phyloP scores from a whole-genome alignment of 92 coral and sea anemone genomes.

The Porites evermanni region DNA sequence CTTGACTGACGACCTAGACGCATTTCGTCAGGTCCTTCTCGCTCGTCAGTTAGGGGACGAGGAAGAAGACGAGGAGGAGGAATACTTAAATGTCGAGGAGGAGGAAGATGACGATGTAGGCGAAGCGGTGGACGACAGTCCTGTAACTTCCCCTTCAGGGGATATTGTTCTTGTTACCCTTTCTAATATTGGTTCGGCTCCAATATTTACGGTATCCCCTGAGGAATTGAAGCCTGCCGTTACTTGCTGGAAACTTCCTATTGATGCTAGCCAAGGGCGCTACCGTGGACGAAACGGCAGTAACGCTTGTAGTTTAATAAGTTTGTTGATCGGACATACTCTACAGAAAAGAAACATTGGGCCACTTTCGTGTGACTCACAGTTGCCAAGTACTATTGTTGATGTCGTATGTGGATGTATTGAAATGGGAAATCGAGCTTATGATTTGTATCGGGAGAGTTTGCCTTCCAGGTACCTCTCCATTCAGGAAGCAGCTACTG shows the following conservation, averaged over 20 bases:
- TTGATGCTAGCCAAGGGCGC: conserved; percentile 42
- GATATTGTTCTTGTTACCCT: conserved; percentile 20
- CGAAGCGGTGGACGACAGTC: neutral
- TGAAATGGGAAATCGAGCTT: conserved; percentile 56
- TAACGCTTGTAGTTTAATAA: conserved; percentile 59
- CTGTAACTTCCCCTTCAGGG: neutral
- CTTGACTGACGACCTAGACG: conserved; percentile 39
- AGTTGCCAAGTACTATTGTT: conserved; percentile 4
- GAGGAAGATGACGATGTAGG: neutral
- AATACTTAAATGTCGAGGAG: neutral
- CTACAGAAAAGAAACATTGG: neutral
- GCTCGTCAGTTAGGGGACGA: conserved; percentile 11
- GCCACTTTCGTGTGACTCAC: neutral
- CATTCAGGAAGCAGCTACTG: conserved; percentile 60
- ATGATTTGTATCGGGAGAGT: conserved; percentile 54
- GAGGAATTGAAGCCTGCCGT: conserved; percentile 31
- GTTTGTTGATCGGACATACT: conserved; percentile 36
- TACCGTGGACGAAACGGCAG: conserved; percentile 56
- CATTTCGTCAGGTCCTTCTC: conserved; percentile 37
- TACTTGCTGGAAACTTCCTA: conserved; percentile 55
- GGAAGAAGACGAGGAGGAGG: conserved; percentile 40
- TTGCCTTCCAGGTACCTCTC: conserved; percentile 68
- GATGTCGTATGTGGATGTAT: conserved; percentile 58
- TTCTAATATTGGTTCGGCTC: neutral
- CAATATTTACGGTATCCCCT: neutral